These are phyloP conservation scores for Acrocyrtus sp. DNA, from an alignment of 2,888 invertebrate genomes.

Conservation along the genomic window DNA sequence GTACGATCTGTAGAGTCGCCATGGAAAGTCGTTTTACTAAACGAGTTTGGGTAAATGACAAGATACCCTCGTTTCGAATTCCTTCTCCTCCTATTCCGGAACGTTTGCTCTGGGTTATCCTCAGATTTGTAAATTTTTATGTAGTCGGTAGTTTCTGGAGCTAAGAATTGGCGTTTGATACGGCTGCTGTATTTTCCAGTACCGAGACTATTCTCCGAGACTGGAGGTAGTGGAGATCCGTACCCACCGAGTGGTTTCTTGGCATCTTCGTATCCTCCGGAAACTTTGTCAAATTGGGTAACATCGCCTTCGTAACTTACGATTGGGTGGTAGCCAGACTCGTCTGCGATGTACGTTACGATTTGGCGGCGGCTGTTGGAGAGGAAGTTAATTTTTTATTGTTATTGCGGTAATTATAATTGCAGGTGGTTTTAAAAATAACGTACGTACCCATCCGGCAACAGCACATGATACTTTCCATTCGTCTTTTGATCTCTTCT, in stretches of 20 bases:
- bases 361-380: constrained; percentile 35
- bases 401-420: neutral
- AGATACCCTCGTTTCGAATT: constrained; percentile 26
- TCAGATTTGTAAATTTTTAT: constrained; percentile 15
- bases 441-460: constrained; percentile 51
- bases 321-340: constrained; percentile 56
- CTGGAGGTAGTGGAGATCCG: constrained; percentile 2
- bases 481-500: constrained; percentile 39
- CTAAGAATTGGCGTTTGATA: constrained; percentile 23
- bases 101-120: constrained; percentile 19
- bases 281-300: neutral
- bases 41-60: constrained; percentile 24
- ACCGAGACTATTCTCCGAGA: constrained; percentile 7
- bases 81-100: constrained; percentile 18
- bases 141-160: neutral
- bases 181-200: constrained; percentile 10
- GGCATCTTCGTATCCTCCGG: constrained; percentile 4
- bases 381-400: constrained; percentile 3
- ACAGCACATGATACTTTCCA: constrained; percentile 56
- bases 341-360: constrained; percentile 55
- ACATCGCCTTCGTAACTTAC: constrained; percentile 49
- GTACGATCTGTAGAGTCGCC: too few species aligned
- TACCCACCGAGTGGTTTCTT: neutral
- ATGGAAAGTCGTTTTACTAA: neutral
- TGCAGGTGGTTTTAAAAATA: neutral